Base-by-base conservation (phyloP, 1,140 invertebrate species). In the Vanessa atalanta region DNA sequence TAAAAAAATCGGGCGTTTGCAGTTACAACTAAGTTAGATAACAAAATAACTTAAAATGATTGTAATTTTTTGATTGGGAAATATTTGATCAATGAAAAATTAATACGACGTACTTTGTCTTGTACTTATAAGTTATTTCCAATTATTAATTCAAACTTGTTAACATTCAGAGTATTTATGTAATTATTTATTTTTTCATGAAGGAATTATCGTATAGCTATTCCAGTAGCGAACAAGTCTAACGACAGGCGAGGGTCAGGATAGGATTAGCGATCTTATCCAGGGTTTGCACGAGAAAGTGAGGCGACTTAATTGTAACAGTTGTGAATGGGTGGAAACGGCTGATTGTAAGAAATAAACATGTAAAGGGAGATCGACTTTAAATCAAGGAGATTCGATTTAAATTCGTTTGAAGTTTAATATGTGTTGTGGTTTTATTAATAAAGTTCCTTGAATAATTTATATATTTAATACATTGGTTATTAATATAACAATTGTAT, bases 281-380 rank as follows among this genome's bases (percentile, higher is more conserved):
- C 81, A 73, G 76, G 74, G 75, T 74, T 79, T 72, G 76, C 75
- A 80, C 72, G 78, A 83, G 78, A 83, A 77, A 83, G 83, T 79
- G 79, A 83, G 74, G 76, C 76, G 77, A 81, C 80, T 86, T 88
- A 83, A 86, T 86, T 85, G 84, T 85, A 81, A 85, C 83, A 83
- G 82, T 85, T 84, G 85, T 81, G 76, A 79, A 50, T 72, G 66
- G 70, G 60, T 57, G 68, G 63, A 63, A 72, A 71, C 14, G 15
- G 26, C 31, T 60, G 57, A 61, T 61, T 61, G 23, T 23, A 53
- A 57, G 53, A 23, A 13, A 57, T 20, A 6, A 51, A 50, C 26
- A 31, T 43, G 15, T 69, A 47, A 23, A 37, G 13, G 13, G 37
- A 72, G 55, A 65, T 65, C 23, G n/a, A 66, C 65, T 51, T 66